Percentiles rank a stretch among this genome's conserved stretches.
These are phyloP conservation scores for Achlya flavicornis DNA, from an alignment of 2,888 invertebrate species.

Conservation along the genomic window DNA sequence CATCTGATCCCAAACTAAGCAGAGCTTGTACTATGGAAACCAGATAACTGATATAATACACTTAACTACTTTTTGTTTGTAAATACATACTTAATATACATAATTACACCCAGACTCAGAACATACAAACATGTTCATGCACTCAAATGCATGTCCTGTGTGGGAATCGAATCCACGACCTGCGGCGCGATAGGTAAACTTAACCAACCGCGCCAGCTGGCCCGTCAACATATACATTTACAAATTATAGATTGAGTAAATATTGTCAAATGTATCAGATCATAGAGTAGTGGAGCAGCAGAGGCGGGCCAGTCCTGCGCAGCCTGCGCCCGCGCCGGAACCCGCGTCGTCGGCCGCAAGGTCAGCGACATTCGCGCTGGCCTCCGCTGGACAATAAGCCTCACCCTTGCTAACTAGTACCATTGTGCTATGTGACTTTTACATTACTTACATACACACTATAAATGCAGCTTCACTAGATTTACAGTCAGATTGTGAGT, in stretches of 20 bases:
- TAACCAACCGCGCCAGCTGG: no score
- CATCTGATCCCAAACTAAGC: no score
- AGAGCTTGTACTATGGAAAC: no score
- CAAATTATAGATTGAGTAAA: not conserved
- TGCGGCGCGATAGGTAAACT: no score
- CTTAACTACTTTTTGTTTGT: no score
- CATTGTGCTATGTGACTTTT: slow-evolving; percentile 27
- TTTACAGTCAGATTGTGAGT: not conserved
- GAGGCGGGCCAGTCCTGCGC: slow-evolving; percentile 42
- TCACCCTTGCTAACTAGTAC: slow-evolving; percentile 31
- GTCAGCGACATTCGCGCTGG: slow-evolving; percentile 72
- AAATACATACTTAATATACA: no score
- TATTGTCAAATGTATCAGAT: slow-evolving; percentile 7
- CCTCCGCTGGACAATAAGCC: slow-evolving; percentile 56
- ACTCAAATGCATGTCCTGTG: no score
- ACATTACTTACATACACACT: not conserved
- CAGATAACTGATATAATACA: no score
- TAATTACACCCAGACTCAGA: no score
- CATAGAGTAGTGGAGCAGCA: slow-evolving; percentile 38
- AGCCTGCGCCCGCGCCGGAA: slow-evolving; percentile 36
- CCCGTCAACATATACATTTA: no score
- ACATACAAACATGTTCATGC: no score
- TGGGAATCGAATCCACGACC: no score
- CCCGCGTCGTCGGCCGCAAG: slow-evolving; percentile 58
- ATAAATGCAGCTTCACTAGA: not conserved